These are phyloP conservation scores for Typhlomys cinereus DNA, from an alignment of 2,113 vertebrate genomes.

Conservation along the genomic window DNA sequence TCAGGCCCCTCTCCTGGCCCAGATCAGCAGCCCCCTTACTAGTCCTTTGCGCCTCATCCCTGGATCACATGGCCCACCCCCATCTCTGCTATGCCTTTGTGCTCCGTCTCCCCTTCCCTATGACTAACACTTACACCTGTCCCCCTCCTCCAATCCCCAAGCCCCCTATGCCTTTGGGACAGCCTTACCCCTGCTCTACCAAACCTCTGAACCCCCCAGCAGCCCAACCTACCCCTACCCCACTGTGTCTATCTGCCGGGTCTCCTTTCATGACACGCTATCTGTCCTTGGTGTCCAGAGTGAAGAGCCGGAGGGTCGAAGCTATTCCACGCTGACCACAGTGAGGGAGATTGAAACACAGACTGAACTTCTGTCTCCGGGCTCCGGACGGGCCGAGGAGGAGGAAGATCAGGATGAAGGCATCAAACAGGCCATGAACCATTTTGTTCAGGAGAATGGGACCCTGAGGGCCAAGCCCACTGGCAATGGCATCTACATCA, in stretches of 20 bases:
- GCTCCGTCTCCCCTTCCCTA: not conserved
- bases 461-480: constrained; percentile 89
- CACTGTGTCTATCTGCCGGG: rapidly evolving
- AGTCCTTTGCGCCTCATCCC: not conserved
- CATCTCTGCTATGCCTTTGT: not conserved
- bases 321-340: constrained; percentile 86
- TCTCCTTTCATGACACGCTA: not conserved
- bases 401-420: constrained; percentile 80
- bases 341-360: constrained; percentile 86
- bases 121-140: not conserved
- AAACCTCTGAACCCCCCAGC: not conserved
- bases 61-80: not conserved
- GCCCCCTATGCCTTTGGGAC: not conserved
- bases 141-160: not conserved
- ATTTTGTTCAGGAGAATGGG: constrained; percentile 93
- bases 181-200: not conserved
- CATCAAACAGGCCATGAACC: constrained; percentile 89
- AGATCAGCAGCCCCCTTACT: not conserved
- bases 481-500: constrained; percentile 90
- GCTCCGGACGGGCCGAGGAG: constrained; percentile 71
- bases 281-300: constrained; percentile 74
- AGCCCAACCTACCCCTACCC: not conserved
- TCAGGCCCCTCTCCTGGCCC: constrained; percentile 39
- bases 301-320: constrained; percentile 88
- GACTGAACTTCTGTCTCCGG: constrained; percentile 86